Conservation (phyloP, 2,113 vertebrate species). For the Labeo rohita region DNA sequence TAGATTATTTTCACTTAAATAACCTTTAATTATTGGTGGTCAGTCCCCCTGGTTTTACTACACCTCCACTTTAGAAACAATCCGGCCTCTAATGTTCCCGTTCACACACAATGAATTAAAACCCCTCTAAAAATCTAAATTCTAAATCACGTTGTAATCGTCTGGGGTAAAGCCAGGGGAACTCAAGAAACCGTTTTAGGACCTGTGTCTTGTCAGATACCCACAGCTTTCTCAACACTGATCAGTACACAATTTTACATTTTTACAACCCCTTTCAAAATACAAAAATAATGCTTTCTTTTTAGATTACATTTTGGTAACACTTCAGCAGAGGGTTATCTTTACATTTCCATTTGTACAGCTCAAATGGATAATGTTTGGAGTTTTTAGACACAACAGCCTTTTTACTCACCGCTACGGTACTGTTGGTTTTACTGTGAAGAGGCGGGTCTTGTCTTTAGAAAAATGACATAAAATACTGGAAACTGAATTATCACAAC, state of each 20-base stretch:
- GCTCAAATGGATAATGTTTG: constrained; percentile 65
- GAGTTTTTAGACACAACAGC: constrained; percentile 65
- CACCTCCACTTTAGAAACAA: constrained; percentile 18
- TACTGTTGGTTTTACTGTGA: constrained; percentile 64
- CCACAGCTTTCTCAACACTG: constrained; percentile 66
- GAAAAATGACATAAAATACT: constrained; percentile 64
- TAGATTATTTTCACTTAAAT: constrained; percentile 63
- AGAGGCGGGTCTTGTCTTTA: constrained; percentile 63
- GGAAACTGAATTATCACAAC: constrained; percentile 56
- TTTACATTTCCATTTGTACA: constrained; percentile 59
- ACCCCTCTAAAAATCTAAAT: constrained; percentile 9
- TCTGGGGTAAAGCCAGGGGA: constrained; percentile 52
- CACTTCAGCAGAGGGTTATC: constrained; percentile 75
- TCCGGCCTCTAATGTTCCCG: constrained; percentile 31
- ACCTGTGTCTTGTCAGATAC: constrained; percentile 69
- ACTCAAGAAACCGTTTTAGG: constrained; percentile 68
- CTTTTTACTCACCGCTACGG: constrained; percentile 67
- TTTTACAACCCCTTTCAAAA: constrained; percentile 78
- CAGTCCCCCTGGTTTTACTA: constrained; percentile 60
- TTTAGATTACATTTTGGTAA: constrained; percentile 81
- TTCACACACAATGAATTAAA: constrained; percentile 28
- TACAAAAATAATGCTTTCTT: constrained; percentile 82
- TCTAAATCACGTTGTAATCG: background rate
- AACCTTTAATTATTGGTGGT: constrained; percentile 64
- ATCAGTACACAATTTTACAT: constrained; percentile 73